Conservation (phyloP, 2,888 invertebrate genomes). For the Cephus sareptanus region DNA sequence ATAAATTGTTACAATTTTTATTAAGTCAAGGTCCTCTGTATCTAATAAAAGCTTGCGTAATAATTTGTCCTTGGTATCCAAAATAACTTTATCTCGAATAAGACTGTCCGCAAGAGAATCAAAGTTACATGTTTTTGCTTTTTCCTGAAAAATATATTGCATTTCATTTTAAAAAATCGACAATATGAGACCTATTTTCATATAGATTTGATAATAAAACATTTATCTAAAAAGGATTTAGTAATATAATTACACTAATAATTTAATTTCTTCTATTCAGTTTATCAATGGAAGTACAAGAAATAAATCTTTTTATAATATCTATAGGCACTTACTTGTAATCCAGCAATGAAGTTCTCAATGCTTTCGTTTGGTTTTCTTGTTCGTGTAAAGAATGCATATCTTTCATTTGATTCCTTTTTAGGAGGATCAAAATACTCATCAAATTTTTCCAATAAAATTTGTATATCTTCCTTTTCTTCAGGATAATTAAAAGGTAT, state of each 20-base stretch:
- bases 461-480: constrained; percentile 29
- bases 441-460: constrained; percentile 34
- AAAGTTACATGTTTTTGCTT: constrained; percentile 38
- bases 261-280: not conserved
- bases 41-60: constrained; percentile 16
- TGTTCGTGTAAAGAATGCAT: constrained; percentile 30
- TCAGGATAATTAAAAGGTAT: constrained; percentile 17
- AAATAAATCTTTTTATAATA: not conserved
- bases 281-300: not conserved
- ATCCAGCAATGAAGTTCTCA: constrained; percentile 26
- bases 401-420: constrained; percentile 31
- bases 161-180: not conserved
- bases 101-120: constrained; percentile 28
- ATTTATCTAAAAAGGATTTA: not conserved
- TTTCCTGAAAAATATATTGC: constrained; percentile 21
- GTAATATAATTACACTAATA: not conserved
- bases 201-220: not conserved
- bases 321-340: constrained; percentile 25
- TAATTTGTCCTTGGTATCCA: constrained; percentile 20
- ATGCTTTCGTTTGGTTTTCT: constrained; percentile 21
- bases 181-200: not conserved
- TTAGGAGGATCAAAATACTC: constrained; percentile 26
- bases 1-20: constrained; percentile 16
- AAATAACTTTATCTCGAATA: constrained; percentile 39
- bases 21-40: constrained; percentile 18